These are phyloP conservation scores for Gopherus evgoodei DNA, from an alignment of 2,113 vertebrate species.

Conservation along the genomic window DNA sequence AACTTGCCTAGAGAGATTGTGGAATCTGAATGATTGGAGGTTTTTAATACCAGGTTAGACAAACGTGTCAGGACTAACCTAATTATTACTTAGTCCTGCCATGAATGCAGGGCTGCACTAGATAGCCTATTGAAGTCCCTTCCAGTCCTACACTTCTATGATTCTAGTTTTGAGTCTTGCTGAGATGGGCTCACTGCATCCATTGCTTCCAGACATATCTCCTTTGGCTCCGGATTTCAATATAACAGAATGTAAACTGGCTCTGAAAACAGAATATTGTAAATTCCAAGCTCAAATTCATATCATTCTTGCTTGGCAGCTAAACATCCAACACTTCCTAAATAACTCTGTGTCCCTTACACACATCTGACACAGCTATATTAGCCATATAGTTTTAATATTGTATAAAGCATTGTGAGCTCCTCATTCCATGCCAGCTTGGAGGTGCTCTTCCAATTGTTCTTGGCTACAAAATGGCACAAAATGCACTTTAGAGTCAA, in stretches of 20 bases:
- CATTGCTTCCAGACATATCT: neutral
- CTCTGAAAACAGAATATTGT: conserved; percentile 25
- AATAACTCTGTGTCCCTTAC: neutral
- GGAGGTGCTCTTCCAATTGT: neutral
- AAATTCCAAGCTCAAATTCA: conserved; percentile 27
- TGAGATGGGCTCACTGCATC: neutral
- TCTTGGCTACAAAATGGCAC: neutral
- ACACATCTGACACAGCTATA: neutral
- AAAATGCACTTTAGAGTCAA: neutral
- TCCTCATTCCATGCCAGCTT: neutral
- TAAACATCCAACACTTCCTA: neutral
- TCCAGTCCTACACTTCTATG: neutral
- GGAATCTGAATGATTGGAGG: neutral
- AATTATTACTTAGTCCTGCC: neutral
- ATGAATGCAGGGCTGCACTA: neutral
- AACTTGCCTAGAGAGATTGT: neutral
- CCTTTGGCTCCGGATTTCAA: neutral
- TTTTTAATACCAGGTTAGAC: neutral
- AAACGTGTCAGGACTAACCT: neutral
- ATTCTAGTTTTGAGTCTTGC: neutral
- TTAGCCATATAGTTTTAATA: accelerated
- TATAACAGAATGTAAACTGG: conserved; percentile 15
- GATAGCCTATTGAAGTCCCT: neutral
- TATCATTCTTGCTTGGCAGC: neutral
- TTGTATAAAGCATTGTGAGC: neutral